Percentiles rank a stretch among this genome's conserved stretches.
These are phyloP conservation scores for Mastacembelus armatus DNA, from an alignment of 2,797 vertebrate genomes.

Conservation along the genomic window DNA sequence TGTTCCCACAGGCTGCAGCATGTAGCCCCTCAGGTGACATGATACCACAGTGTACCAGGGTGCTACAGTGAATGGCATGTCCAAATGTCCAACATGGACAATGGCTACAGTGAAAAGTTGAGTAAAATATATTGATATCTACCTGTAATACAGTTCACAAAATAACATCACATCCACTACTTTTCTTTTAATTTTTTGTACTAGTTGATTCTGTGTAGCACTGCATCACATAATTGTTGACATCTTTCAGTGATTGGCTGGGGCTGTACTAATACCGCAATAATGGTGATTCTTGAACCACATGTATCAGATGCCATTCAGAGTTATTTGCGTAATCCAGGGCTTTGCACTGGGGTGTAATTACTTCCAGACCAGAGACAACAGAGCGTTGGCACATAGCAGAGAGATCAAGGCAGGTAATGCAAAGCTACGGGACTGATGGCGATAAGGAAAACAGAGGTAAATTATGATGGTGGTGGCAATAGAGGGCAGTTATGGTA, in stretches of 20 bases:
- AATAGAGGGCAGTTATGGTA: neutral
- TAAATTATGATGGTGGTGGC: no score
- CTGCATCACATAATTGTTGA: slow-evolving; percentile 23
- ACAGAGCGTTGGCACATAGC: slow-evolving; percentile 4
- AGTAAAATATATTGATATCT: no score
- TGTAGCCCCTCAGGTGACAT: slow-evolving; percentile 19
- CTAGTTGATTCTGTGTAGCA: slow-evolving; percentile 4
- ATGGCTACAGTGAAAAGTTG: neutral
- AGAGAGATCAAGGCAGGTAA: slow-evolving; percentile 15
- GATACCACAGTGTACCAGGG: neutral
- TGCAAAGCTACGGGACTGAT: neutral
- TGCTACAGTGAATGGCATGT: slow-evolving; percentile 15
- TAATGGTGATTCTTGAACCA: slow-evolving; percentile 26
- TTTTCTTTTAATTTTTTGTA: no score
- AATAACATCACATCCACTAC: neutral
- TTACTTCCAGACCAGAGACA: slow-evolving; percentile 29
- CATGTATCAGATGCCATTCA: slow-evolving; percentile 30
- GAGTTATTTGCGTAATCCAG: slow-evolving; percentile 21
- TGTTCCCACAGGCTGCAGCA: slow-evolving; percentile 25
- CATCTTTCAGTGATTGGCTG: slow-evolving; percentile 11
- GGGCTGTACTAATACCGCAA: slow-evolving; percentile 23
- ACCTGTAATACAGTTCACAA: no score
- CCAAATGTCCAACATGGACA: neutral
- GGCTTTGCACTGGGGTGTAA: slow-evolving; percentile 16
- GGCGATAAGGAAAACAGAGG: neutral